Conservation (phyloP, 2,797 vertebrate genomes). For the Oreortyx pictus region DNA sequence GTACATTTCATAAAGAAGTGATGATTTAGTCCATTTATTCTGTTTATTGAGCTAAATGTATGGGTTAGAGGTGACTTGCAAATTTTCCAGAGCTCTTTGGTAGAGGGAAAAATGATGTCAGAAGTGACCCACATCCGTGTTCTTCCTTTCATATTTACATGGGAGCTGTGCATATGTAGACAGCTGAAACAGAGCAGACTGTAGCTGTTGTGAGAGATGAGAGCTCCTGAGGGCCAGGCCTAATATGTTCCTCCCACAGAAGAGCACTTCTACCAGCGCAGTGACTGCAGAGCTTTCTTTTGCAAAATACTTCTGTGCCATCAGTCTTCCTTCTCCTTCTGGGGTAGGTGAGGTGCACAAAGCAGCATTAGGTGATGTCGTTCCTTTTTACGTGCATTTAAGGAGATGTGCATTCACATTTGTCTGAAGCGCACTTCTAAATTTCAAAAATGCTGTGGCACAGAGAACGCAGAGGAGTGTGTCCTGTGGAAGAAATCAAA, state of each 20-base stretch:
- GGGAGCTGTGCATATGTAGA: neutral
- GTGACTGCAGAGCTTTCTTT: conserved; percentile 16
- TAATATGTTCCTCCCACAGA: neutral
- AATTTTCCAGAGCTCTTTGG: neutral
- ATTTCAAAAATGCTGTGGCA: neutral
- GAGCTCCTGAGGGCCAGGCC: neutral
- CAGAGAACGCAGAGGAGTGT: neutral
- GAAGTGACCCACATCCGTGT: rapidly evolving
- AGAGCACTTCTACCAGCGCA: neutral
- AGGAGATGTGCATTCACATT: rapidly evolving
- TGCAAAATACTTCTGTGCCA: neutral
- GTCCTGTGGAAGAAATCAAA: neutral
- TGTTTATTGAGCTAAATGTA: neutral
- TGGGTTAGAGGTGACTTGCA: neutral
- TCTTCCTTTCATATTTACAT: neutral
- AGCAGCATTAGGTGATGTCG: neutral
- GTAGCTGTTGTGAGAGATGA: neutral
- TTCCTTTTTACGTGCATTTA: neutral
- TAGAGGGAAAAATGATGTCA: neutral
- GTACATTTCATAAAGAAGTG: neutral
- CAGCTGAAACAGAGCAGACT: neutral
- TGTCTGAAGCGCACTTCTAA: neutral
- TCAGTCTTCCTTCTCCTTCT: neutral
- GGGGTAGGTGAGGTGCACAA: neutral
- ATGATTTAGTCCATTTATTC: neutral